These are phyloP conservation scores for Drosophila yooni DNA, from an alignment of 2,888 invertebrate species.

Conservation along the genomic window DNA sequence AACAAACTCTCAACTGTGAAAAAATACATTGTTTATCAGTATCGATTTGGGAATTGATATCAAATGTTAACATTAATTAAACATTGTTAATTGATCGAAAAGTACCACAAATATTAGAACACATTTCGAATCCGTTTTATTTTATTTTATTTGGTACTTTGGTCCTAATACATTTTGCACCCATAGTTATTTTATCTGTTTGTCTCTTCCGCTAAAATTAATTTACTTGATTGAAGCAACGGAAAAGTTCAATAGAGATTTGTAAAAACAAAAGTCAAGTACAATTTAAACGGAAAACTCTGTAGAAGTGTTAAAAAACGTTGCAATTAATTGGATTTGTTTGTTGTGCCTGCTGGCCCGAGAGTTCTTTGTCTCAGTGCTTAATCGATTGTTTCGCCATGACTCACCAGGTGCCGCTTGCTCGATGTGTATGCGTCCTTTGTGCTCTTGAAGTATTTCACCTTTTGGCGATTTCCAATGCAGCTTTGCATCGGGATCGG, in stretches of 20 bases:
- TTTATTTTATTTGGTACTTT: not conserved
- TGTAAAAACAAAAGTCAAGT: slow-evolving; percentile 35
- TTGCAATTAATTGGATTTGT: slow-evolving; percentile 76
- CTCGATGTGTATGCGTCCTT: slow-evolving; percentile 85
- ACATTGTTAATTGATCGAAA: not conserved
- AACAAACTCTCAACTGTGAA: not conserved
- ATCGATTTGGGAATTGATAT: not conserved
- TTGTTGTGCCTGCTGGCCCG: slow-evolving; percentile 52
- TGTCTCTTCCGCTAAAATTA: not conserved
- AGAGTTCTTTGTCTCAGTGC: slow-evolving; percentile 19
- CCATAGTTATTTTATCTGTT: not conserved
- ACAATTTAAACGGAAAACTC: slow-evolving; percentile 19
- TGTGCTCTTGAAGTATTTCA: slow-evolving; percentile 83
- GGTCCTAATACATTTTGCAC: not conserved
- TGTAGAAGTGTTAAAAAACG: slow-evolving; percentile 32
- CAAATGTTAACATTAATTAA: not conserved
- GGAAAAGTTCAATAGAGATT: slow-evolving; percentile 30
- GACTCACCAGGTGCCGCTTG: slow-evolving; percentile 79
- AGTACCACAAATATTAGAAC: not conserved
- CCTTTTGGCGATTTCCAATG: slow-evolving; percentile 85
- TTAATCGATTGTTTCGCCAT: slow-evolving; percentile 5
- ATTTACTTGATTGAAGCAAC: slow-evolving; percentile 7
- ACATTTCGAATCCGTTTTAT: not conserved
- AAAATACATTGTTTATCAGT: not conserved
- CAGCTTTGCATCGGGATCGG: slow-evolving; percentile 77